These are phyloP conservation scores for Hemaris fuciformis DNA, from an alignment of 2,888 invertebrate species.

Conservation along the genomic window DNA sequence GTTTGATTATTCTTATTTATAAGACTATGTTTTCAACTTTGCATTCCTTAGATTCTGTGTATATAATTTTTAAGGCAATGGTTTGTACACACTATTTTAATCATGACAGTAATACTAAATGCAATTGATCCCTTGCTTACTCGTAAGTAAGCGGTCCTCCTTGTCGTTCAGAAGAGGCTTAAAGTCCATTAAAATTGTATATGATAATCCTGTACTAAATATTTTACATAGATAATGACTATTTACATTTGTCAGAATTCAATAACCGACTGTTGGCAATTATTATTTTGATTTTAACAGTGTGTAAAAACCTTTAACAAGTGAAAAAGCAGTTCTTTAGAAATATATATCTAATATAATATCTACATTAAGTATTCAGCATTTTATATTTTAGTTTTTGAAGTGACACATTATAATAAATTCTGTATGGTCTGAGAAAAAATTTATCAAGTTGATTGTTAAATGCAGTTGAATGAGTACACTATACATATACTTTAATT, in stretches of 20 bases:
- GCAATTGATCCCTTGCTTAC: too few species aligned
- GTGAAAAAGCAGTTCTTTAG: not conserved
- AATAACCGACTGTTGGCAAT: not conserved
- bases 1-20: not conserved
- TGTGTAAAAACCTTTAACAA: not conserved
- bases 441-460: not conserved
- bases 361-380: not conserved
- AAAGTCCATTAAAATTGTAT: too few species aligned
- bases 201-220: too few species aligned
- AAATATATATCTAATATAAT: not conserved
- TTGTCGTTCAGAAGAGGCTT: too few species aligned
- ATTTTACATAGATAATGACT: too few species aligned
- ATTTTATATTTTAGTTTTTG: not conserved
- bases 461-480: not conserved
- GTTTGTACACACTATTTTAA: not conserved
- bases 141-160: too few species aligned
- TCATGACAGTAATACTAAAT: not conserved
- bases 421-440: not conserved
- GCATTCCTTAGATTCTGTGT: constrained; percentile 25
- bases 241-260: not conserved
- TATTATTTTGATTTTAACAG: not conserved
- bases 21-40: constrained; percentile 20
- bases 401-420: not conserved
- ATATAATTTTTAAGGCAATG: constrained; percentile 1
- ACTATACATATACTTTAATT: too few species aligned